Percentiles rank a stretch among this genome's conserved stretches.
Evolutionary conservation across 2,113 vertebrate species (phyloP).

Genomic region (Carlito syrichta): DNA sequence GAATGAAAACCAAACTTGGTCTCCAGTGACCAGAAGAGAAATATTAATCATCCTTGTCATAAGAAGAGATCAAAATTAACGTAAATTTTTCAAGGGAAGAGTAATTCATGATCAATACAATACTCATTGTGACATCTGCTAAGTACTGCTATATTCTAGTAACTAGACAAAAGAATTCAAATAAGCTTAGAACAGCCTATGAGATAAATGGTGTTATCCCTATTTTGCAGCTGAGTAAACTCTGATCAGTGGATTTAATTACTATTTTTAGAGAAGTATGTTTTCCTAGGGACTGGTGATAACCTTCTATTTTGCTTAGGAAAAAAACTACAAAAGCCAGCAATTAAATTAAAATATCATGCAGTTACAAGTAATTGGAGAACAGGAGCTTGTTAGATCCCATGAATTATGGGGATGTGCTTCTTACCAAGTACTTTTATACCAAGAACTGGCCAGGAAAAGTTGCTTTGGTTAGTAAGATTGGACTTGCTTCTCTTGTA

Average conservation of each 20-base stretch:
- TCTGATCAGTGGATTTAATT: background rate
- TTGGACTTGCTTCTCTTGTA: background rate
- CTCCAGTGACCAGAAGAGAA: background rate
- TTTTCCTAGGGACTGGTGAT: background rate
- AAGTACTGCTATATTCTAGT: background rate
- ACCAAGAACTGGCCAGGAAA: background rate
- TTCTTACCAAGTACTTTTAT: rapidly evolving
- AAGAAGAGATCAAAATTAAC: background rate
- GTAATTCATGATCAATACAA: background rate
- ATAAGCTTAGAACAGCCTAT: background rate
- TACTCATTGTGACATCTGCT: background rate
- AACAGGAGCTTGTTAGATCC: background rate
- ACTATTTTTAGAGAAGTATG: background rate
- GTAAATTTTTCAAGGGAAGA: background rate
- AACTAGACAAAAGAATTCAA: background rate
- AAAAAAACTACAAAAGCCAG: background rate
- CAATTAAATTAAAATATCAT: background rate
- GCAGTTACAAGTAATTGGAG: background rate
- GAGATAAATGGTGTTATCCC: background rate
- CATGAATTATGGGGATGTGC: background rate
- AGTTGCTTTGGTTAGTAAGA: background rate
- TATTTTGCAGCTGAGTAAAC: background rate
- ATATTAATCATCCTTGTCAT: background rate
- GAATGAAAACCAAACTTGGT: background rate
- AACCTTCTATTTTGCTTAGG: background rate